Base-by-base conservation (phyloP, 2,888 invertebrate species). In the Ectobius pallidus region DNA sequence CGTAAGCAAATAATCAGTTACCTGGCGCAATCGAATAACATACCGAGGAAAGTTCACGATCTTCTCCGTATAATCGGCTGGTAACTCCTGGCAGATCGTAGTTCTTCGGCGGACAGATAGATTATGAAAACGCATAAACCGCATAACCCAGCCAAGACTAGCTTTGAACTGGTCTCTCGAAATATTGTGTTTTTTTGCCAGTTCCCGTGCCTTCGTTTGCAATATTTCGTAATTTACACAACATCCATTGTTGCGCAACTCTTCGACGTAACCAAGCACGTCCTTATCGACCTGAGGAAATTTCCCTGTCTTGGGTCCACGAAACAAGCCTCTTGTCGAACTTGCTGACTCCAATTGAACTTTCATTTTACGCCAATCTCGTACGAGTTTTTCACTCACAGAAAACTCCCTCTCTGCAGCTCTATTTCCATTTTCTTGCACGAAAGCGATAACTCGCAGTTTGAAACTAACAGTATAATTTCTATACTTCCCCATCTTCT, bases 31-130 rank as follows among this genome's bases (percentile, higher is more conserved):
- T 1, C 22, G n/a, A 20, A 55, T 55, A 4, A 55, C 22, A 25
- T 55, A 55, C 55, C 55, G 4, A 55, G 18, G 55, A 20, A 55
- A 55, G 20, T 20, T 55, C 55, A 55, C 55, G 22, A 55, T 20
- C 20, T 20, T 55, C 14, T 55, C 14, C 7, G 55, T 55, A 55
- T 20, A 20, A 55, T 55, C 55, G 22, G 9, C 22, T 9, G 6
- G 22, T 25, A 55, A 1, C 22, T 55, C 22, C 22, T 55, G 55
- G 30, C 11, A 55, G 6, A 55, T 55, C 1, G 55, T 55, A 14
- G 22, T 55, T 55, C 55, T 55, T 55, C 55, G 6, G 14, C 39
- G 14, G 7, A 18, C 55, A 22, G 55, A 55, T 4, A 55, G 22
- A 55, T 55, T 1, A 4, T 55, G 25, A 22, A 6, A 6, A 14